A percentile compares a stretch with the other conserved stretches of the same genome.
phyloP scores from a whole-genome alignment of 2,888 invertebrate species.

The Scaptomyza polygonia region DNA sequence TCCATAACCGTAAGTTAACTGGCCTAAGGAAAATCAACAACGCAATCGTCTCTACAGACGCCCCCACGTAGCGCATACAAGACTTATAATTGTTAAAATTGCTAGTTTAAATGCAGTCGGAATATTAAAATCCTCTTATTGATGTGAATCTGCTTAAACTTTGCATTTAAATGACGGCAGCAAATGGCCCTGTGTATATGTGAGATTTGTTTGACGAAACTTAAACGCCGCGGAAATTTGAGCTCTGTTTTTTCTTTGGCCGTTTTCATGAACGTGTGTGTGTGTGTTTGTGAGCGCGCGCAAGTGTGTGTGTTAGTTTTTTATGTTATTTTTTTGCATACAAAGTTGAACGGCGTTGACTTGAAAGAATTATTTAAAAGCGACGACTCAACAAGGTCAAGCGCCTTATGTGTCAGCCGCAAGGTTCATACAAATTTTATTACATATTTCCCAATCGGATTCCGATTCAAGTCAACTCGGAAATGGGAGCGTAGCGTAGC shows the following conservation, averaged over 20 bases:
- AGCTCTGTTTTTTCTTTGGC: constrained; percentile 58
- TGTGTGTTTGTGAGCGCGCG: constrained; percentile 31
- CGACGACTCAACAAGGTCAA: constrained; percentile 72
- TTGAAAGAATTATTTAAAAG: constrained; percentile 75
- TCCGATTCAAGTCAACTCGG: constrained; percentile 29
- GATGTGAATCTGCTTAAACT: constrained; percentile 29
- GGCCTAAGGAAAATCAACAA: constrained; percentile 2
- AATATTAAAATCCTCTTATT: constrained; percentile 39
- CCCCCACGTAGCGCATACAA: constrained; percentile 64
- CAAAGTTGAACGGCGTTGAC: constrained; percentile 58
- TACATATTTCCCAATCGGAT: constrained; percentile 57
- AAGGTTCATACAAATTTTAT: constrained; percentile 62
- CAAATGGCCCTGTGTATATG: constrained; percentile 14
- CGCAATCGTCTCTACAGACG: constrained; percentile 37
- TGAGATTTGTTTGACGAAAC: constrained; percentile 47
- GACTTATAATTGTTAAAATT: constrained; percentile 48
- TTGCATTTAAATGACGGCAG: constrained; percentile 34
- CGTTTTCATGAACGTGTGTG: constrained; percentile 32
- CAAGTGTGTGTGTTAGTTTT: constrained; percentile 51
- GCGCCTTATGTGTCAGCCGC: constrained; percentile 68
- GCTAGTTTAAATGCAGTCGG: constrained; percentile 49
- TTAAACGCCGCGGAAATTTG: constrained; percentile 70
- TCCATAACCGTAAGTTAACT: constrained; percentile 83
- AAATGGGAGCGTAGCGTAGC: constrained; percentile 61
- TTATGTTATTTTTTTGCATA: constrained; percentile 63